Evolutionary conservation across 2,113 vertebrate genomes (phyloP), one percentile per base, ranked within the genome.

Genomic region (Speoplatyrhinus poulsoni): DNA sequence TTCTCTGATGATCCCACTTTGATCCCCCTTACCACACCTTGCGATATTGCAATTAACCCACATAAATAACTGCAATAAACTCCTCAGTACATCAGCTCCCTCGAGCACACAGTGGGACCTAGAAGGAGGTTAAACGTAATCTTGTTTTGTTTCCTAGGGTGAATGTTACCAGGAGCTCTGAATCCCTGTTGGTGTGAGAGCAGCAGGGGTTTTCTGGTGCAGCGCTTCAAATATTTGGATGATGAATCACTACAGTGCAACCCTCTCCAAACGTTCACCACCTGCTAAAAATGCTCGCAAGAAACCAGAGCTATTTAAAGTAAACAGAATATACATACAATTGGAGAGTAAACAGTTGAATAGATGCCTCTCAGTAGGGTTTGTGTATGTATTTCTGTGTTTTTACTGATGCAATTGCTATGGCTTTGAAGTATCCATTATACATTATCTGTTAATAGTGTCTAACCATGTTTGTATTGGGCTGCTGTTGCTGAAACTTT

Each of bases 201-300:
- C 68, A 13, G 73, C 9, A 5, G 72, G 72, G 65, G 55, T 46
- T 62, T 54, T 74, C 57, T 2, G 26, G 46, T 33, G 17, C 58
- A 52, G 56, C 72, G 65, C 57, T 63, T 65, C 71, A 75, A 67
- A 82, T 62, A 75, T 66, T 72, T 73, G 46, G 77, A 78, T 61
- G 46, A 67, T 46, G 58, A 78, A 69, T 41, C 47, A 19, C 12
- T 12, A n/a, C 15, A 32, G 9, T 16, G 2, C 16, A 59, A 47
- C 7, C 9, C 10, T 12, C 16, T 63, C 17, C 5, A 55, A 19
- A 9, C 13, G 9, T n/a, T 19, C 54, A 17, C 52, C 52, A 54
- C 52, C 36, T 41, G 36, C 36, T 41, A 41, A 41, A 41, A 41
- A 41, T 41, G 36, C 36, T 41, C 7, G 36, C 36, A 41, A 6